Evolutionary conservation across 2,888 invertebrate genomes (phyloP).

Genomic region (Cataglyphis livida): DNA sequence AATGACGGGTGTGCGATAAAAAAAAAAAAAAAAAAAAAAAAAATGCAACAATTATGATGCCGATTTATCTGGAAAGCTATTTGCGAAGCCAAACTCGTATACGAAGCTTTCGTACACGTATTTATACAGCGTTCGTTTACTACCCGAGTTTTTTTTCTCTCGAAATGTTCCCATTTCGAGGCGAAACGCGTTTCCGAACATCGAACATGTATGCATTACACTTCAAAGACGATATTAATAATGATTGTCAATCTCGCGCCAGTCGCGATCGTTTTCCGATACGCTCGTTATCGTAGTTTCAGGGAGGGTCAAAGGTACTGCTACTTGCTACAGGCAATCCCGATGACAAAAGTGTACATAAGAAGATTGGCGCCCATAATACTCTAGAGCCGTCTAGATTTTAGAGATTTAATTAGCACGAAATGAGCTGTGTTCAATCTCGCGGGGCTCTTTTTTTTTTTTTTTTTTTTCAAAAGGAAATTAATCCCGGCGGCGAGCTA

Average conservation of each 20-base stretch:
- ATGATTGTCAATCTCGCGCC: constrained; percentile 38
- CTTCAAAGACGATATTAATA: constrained; percentile 31
- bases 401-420: constrained; percentile 36
- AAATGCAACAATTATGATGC: neutral
- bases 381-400: neutral
- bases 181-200: neutral
- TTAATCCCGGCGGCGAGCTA: constrained; percentile 35
- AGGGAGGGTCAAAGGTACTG: neutral
- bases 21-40: neutral
- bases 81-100: neutral
- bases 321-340: neutral
- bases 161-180: neutral
- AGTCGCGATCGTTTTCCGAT: constrained; percentile 46
- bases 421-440: constrained; percentile 25
- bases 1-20: neutral
- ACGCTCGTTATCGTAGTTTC: constrained; percentile 35
- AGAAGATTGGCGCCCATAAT: constrained; percentile 12
- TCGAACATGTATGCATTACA: constrained; percentile 17
- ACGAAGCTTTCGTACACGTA: neutral
- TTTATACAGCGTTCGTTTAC: neutral
- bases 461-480: constrained; percentile 30
- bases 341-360: neutral
- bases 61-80: neutral
- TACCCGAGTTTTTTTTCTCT: neutral
- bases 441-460: neutral